These are phyloP conservation scores for Rhizomys pruinosus DNA, from an alignment of 2,113 vertebrate species.

Conservation along the genomic window DNA sequence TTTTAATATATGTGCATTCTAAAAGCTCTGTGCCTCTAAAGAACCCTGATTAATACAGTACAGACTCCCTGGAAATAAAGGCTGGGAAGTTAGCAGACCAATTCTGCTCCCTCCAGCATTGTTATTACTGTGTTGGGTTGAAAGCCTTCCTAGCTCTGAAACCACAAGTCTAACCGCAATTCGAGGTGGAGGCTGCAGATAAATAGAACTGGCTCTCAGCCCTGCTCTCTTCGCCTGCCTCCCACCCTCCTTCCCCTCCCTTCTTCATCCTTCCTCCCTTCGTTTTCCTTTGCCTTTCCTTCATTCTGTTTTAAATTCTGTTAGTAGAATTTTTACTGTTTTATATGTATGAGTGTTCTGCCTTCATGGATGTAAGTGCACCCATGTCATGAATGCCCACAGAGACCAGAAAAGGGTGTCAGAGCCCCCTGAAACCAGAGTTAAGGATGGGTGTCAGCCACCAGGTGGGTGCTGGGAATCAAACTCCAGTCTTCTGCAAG, in stretches of 20 bases:
- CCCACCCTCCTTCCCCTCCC: neutral
- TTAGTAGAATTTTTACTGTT: slow-evolving; percentile 1
- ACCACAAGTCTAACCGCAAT: neutral
- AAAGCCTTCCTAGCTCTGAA: neutral
- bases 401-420: no score
- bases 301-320: slow-evolving; percentile 6
- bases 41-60: neutral
- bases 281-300: neutral
- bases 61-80: neutral
- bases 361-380: no score
- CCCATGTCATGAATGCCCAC: no score
- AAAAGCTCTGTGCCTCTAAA: neutral
- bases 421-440: no score
- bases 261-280: neutral
- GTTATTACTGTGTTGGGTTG: neutral
- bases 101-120: neutral
- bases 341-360: neutral
- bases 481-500: no score
- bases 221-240: no score
- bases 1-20: neutral
- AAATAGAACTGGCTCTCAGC: neutral
- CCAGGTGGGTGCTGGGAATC: neutral
- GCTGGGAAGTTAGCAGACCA: neutral
- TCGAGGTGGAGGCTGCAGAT: neutral
- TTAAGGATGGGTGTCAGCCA: neutral